Percentiles rank a stretch among this genome's conserved stretches.
These are phyloP conservation scores for Osmerus mordax DNA, from an alignment of 2,113 vertebrate species.

Conservation along the genomic window DNA sequence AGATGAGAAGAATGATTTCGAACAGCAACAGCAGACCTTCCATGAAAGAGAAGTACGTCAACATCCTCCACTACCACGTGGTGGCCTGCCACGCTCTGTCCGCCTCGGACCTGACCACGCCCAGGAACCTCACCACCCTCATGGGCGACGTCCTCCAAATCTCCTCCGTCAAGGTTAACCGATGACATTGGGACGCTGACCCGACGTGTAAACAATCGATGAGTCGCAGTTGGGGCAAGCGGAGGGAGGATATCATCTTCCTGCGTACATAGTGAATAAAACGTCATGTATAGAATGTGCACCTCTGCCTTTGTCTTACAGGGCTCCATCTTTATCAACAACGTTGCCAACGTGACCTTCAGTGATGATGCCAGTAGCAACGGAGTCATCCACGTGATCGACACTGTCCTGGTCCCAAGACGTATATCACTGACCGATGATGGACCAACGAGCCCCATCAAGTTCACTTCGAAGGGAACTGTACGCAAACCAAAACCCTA, in stretches of 20 bases:
- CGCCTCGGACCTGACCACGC: slow-evolving; percentile 68
- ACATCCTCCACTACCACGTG: slow-evolving; percentile 81
- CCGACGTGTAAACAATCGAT: no score
- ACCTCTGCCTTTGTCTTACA: slow-evolving; percentile 58
- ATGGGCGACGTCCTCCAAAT: slow-evolving; percentile 76
- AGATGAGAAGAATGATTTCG: no score
- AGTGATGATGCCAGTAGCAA: slow-evolving; percentile 76
- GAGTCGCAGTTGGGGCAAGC: no score
- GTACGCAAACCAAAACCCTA: background rate
- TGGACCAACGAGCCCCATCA: no score
- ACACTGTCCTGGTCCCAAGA: slow-evolving; percentile 74
- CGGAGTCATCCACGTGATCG: slow-evolving; percentile 84
- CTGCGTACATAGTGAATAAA: no score
- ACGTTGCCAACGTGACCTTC: slow-evolving; percentile 73
- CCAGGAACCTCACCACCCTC: slow-evolving; percentile 77
- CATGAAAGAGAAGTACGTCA: slow-evolving; percentile 26
- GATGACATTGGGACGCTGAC: background rate
- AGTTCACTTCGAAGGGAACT: background rate
- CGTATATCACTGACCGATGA: slow-evolving; percentile 19
- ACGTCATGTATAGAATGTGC: slow-evolving; percentile 1
- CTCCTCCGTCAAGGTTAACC: slow-evolving; percentile 73
- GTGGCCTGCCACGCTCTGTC: slow-evolving; percentile 80
- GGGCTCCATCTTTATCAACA: slow-evolving; percentile 77
- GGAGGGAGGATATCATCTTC: no score
- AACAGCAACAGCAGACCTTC: background rate